Base-by-base conservation (phyloP, 2,888 invertebrate genomes). In the Urechis unicinctus region DNA sequence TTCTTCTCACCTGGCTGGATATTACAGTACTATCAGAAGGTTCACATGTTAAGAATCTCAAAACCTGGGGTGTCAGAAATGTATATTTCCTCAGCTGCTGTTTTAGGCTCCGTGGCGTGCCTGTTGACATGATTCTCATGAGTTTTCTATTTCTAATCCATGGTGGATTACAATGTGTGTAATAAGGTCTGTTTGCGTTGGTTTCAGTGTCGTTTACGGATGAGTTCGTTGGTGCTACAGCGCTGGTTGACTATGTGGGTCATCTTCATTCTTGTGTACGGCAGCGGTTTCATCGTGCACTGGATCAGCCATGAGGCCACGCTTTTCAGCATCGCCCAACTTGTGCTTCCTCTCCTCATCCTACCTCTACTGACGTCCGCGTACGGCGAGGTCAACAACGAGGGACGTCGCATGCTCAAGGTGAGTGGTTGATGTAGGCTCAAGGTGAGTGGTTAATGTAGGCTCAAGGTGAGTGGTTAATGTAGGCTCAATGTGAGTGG, bases 341-440 rank as follows among this genome's bases (percentile, higher is more conserved):
- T 79, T 60, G 56, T 74, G 24, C 63, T 76, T 2, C 79, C 79
- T 1, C 66, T 80, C 21, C 53, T 78, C 6, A 52, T 78, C 2
- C 68, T 79, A 1, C 71, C 77, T 1, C 64, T 80, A 0, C 50
- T 79, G 45, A 70, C 75, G 48, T 76, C 79, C 2, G 77, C 78
- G 0, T 78, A 76, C 60, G 79, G 78, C 1, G 80, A 80, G 67
- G 79, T 77, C 31, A 80, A 79, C 61, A 71, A 72, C 50, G 80
- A 80, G 62, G 78, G 79, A n/a, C 70, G 68, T 29, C 68, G 75
- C 22, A 67, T 79, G 60, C 61, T 77, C 24, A 72, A 72, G 70
- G 79, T 79, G 56, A 55, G 69, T 25, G 45, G 22, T 31, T 30
- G 13, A 26, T 48, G 9, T 13, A 36, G 13, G 21, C n/a, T n/a